Base-by-base conservation (phyloP, 1,140 invertebrate genomes). In the Brachystomella parvula region DNA sequence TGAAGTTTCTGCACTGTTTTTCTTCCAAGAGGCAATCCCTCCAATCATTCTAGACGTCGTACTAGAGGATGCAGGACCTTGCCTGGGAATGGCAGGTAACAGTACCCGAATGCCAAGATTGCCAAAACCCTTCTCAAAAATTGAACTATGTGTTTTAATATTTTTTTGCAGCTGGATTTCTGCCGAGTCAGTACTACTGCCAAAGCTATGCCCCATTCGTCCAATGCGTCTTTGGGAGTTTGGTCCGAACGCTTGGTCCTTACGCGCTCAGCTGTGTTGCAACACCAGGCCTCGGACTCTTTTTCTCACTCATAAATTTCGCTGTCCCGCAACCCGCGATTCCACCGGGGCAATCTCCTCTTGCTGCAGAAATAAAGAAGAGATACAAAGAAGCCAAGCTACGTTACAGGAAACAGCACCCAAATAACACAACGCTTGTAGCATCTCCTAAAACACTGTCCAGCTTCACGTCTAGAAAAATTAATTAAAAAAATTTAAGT, bases 21-120 rank as follows among this genome's bases (percentile, higher is more conserved):
- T 31, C 58, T 60, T 60, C 30, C 58, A 60, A 30, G 58, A 60
- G 30, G 58, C 58, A 60, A 32, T 60, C 6, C 58, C 58, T 9
- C 15, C 15, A 60, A 32, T 32, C 21, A 35, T 35, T 19, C 30
- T 60, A 29, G 30, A 30, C 24, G 30, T 35, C 3, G 30, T 60
- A 17, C 15, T 60, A 26, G 26, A 31, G 24, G 30, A 60, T 19
- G 58, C 58, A 9, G 9, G 24, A 35, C 58, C 58, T 26, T 60
- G 58, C 24, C 24, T 60, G 30, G 58, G 19, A 9, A 32, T 60
- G 58, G 53, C 53, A 15, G 53, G 53, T 60, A 30, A 60, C 6
- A 35, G 24, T 35, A 9, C 3, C 3, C 2, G 2, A 49, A 49
- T 3, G n/a, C n/a, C 39, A 62, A 56, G 3, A 47, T 47, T 62